These are phyloP conservation scores for Coendou prehensilis DNA, from an alignment of 2,797 vertebrate genomes.

Conservation along the genomic window DNA sequence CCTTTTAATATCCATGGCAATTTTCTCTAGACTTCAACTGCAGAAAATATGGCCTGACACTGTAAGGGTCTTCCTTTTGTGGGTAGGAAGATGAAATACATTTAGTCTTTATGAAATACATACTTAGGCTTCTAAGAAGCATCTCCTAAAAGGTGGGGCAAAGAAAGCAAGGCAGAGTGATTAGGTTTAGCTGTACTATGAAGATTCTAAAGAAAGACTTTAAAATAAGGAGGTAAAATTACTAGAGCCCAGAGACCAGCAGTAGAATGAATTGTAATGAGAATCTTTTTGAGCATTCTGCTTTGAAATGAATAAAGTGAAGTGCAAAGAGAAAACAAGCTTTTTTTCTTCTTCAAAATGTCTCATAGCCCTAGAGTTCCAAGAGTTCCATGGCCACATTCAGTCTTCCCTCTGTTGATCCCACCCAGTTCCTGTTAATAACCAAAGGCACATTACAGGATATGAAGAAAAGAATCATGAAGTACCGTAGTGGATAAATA, in stretches of 20 bases:
- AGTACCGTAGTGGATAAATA: not conserved
- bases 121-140: not conserved
- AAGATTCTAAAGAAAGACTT: conserved; percentile 46
- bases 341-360: not conserved
- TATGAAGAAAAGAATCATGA: not conserved
- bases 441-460: not conserved
- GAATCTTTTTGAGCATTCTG: not conserved
- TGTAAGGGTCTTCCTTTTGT: not conserved
- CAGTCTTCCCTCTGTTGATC: not conserved
- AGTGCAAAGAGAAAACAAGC: not conserved
- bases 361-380: not conserved
- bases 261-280: not conserved
- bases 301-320: not conserved
- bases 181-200: not conserved
- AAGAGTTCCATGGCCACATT: not conserved
- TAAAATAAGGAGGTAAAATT: not conserved
- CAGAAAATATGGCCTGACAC: not conserved
- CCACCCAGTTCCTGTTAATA: not conserved
- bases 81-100: not conserved
- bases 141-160: conserved; percentile 17
- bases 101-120: not conserved
- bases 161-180: not conserved
- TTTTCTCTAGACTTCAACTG: not conserved
- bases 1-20: not conserved
- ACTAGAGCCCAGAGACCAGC: not conserved